A percentile compares a stretch with the other conserved stretches of the same genome.
These are phyloP conservation scores for Loris lydekkerianus DNA, from an alignment of 2,797 vertebrate genomes.

Conservation along the genomic window DNA sequence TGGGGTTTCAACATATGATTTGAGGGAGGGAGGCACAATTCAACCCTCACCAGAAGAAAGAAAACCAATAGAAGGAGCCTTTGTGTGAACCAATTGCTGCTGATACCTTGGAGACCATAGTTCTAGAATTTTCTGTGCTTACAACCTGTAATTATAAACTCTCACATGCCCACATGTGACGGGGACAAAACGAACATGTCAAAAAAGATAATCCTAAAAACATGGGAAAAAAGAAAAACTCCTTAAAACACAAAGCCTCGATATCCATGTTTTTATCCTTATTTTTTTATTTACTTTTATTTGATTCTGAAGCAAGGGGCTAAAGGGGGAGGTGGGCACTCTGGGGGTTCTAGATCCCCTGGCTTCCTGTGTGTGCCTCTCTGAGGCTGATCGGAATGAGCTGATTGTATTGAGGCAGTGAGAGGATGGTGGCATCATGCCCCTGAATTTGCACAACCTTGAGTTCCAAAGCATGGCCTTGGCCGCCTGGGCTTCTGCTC, in stretches of 20 bases:
- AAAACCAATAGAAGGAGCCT: rapidly evolving
- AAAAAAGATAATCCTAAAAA: background rate
- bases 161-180: too few species aligned
- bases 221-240: background rate
- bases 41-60: background rate
- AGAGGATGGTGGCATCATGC: constrained; percentile 6
- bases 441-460: constrained; percentile 51
- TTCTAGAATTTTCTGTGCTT: background rate
- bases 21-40: too few species aligned
- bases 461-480: background rate
- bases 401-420: background rate
- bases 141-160: background rate
- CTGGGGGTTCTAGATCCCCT: constrained; percentile 17
- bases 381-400: constrained; percentile 5
- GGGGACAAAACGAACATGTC: background rate
- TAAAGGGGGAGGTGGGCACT: background rate
- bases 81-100: background rate
- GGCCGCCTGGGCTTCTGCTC: rapidly evolving
- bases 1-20: rapidly evolving
- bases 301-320: background rate
- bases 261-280: background rate
- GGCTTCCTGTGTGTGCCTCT: background rate
- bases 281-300: background rate
- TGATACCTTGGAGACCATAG: background rate
- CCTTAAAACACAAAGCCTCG: background rate